A percentile compares a stretch with the other conserved stretches of the same genome.
These are phyloP conservation scores for Probosciger aterrimus DNA, from an alignment of 2,113 vertebrate species.

Conservation along the genomic window DNA sequence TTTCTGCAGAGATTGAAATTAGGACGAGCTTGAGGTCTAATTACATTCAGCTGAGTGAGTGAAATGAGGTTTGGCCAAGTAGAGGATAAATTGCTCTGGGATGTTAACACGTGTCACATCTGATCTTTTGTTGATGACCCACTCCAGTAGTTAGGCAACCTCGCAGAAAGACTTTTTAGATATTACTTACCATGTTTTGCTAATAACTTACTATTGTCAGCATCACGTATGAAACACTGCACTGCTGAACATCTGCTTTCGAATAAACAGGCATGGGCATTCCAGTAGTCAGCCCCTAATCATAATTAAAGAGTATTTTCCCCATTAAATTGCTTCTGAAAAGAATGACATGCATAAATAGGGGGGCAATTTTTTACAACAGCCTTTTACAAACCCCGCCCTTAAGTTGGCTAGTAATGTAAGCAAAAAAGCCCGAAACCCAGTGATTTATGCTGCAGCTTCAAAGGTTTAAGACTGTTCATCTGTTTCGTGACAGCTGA, in stretches of 20 bases:
- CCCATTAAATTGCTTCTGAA: neutral
- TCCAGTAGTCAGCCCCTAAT: neutral
- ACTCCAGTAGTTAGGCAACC: neutral
- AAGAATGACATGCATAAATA: neutral
- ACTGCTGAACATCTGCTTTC: constrained; percentile 35
- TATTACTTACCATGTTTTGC: neutral
- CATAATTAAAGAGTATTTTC: neutral
- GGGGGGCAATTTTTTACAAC: neutral
- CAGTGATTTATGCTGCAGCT: neutral
- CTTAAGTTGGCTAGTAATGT: neutral
- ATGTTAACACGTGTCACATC: neutral
- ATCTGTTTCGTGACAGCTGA: neutral
- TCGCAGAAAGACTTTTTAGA: neutral
- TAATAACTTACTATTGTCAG: constrained; percentile 36
- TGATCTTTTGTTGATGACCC: constrained; percentile 13
- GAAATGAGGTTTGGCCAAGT: neutral
- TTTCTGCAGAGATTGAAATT: neutral
- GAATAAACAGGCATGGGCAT: neutral
- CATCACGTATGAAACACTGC: neutral
- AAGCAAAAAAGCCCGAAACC: neutral
- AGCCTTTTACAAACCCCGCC: neutral
- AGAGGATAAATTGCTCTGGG: neutral
- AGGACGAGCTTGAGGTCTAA: neutral
- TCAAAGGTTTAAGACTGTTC: neutral
- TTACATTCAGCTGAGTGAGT: constrained; percentile 17